Evolutionary conservation across 2,797 vertebrate species (phyloP).

Genomic region (Diplodus puntazzo): DNA sequence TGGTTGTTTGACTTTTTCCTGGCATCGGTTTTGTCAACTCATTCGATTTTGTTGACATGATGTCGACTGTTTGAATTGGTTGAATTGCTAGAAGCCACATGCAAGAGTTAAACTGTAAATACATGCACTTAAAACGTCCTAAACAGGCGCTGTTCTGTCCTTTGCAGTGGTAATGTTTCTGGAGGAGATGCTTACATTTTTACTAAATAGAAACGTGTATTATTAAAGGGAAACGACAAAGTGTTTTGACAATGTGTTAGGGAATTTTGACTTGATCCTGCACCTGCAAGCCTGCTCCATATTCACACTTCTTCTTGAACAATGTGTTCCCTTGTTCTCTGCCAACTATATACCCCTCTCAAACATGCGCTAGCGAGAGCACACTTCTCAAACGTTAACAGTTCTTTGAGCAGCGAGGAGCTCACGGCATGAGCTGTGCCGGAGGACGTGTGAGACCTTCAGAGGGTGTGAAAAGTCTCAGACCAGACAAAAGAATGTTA

Average conservation of each 20-base stretch:
- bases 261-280: neutral
- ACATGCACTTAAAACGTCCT: neutral
- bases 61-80: constrained; percentile 22
- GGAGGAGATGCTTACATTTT: neutral
- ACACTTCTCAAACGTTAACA: constrained; percentile 23
- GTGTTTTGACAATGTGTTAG: constrained; percentile 1
- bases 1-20: constrained; percentile 25
- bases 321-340: constrained; percentile 8
- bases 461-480: constrained; percentile 64
- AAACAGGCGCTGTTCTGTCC: neutral
- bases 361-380: neutral
- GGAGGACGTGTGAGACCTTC: constrained; percentile 39
- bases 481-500: constrained; percentile 70
- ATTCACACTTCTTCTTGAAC: neutral
- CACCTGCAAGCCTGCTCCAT: constrained; percentile 9
- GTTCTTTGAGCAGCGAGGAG: constrained; percentile 7
- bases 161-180: neutral
- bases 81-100: constrained; percentile 18
- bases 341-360: neutral
- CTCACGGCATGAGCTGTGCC: constrained; percentile 50
- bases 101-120: neutral
- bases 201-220: neutral
- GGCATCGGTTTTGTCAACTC: constrained; percentile 30
- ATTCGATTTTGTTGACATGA: constrained; percentile 19
- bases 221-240: neutral